These are phyloP conservation scores for Spermophilus dauricus DNA, from an alignment of 2,113 vertebrate genomes.

Conservation along the genomic window DNA sequence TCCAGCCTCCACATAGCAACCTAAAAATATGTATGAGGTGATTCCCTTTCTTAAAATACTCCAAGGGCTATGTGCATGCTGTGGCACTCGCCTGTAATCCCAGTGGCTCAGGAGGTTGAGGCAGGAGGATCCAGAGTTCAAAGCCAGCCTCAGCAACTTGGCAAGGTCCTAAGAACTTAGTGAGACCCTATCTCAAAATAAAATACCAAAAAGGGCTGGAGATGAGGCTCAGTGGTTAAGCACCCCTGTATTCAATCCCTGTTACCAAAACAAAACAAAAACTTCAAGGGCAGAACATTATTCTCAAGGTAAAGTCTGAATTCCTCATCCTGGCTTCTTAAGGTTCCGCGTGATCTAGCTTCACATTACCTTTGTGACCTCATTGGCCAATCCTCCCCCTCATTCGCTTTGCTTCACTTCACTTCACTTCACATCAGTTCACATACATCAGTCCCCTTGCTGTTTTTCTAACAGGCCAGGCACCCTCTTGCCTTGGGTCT, in stretches of 20 bases:
- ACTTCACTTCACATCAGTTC: slow-evolving; percentile 1
- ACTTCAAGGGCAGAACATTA: not conserved
- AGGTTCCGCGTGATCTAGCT: slow-evolving; percentile 13
- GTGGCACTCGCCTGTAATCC: too few species aligned
- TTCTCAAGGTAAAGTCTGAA: slow-evolving; percentile 63
- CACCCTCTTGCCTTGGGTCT: not conserved
- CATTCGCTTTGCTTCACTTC: not conserved
- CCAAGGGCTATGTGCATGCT: not conserved
- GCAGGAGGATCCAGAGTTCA: too few species aligned
- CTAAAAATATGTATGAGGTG: not conserved
- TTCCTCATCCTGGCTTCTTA: slow-evolving; percentile 54
- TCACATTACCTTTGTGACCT: slow-evolving; percentile 24
- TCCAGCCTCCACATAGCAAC: not conserved
- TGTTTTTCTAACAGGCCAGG: not conserved
- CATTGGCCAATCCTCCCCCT: not conserved
- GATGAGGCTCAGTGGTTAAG: too few species aligned
- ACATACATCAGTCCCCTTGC: not conserved
- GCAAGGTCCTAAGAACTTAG: too few species aligned
- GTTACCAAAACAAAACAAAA: too few species aligned
- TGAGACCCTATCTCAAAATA: too few species aligned
- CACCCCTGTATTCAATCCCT: too few species aligned
- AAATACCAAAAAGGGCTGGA: too few species aligned
- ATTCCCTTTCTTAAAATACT: slow-evolving; percentile 61
- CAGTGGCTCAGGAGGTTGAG: too few species aligned
- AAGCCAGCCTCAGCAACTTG: too few species aligned